Conservation (phyloP, 2,797 vertebrate genomes). For the Nasua narica region DNA sequence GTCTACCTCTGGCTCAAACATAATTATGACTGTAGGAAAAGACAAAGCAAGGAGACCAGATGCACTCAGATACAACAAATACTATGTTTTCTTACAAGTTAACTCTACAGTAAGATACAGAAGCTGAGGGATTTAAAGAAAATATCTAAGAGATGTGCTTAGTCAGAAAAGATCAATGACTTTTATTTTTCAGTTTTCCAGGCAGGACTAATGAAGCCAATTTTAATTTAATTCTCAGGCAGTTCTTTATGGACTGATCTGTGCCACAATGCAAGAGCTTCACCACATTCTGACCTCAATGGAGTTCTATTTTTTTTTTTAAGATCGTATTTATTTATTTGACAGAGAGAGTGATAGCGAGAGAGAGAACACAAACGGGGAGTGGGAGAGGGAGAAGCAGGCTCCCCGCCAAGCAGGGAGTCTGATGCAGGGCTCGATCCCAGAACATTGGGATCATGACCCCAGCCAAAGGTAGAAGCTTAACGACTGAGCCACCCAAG, state of each 20-base stretch:
- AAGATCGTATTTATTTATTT: too few relatives aligned
- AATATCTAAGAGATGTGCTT: background rate
- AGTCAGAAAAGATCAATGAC: background rate
- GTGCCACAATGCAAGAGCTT: background rate
- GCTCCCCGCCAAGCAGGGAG: too few relatives aligned
- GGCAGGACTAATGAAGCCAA: background rate
- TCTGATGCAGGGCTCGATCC: too few relatives aligned
- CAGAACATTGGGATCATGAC: too few relatives aligned
- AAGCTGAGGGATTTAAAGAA: background rate
- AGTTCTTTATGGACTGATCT: background rate
- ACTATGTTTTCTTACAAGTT: background rate
- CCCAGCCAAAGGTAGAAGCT: too few relatives aligned
- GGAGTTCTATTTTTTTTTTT: background rate
- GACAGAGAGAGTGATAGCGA: too few relatives aligned
- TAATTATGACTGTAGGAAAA: background rate
- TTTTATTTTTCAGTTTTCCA: conserved; percentile 8
- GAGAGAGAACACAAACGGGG: too few relatives aligned
- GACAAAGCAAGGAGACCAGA: background rate
- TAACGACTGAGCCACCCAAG: too few relatives aligned
- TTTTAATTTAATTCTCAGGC: background rate
- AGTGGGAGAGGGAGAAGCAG: too few relatives aligned
- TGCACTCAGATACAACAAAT: background rate
- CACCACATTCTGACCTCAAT: background rate
- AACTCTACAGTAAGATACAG: background rate
- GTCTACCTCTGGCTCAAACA: background rate